These are phyloP conservation scores for Zelostemma sp. DNA, from an alignment of 1,140 invertebrate genomes.

Conservation along the genomic window DNA sequence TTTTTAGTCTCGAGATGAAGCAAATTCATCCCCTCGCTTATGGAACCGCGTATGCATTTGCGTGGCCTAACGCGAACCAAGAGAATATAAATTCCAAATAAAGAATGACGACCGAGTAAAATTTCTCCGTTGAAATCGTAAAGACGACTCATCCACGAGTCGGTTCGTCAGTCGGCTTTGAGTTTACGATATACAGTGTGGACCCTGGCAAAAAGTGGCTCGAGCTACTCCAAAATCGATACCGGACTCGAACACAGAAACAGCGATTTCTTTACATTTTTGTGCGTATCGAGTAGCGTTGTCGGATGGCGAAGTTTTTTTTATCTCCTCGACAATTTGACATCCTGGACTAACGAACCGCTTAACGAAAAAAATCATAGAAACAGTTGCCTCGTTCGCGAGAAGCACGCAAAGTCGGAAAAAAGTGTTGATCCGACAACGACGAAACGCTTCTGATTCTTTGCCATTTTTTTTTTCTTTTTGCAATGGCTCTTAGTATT, in stretches of 20 bases:
- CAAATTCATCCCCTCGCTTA: no score
- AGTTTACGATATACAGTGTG: no score
- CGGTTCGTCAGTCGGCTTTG: no score
- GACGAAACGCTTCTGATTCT: slow-evolving; percentile 7
- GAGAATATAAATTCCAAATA: no score
- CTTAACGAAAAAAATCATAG: not conserved
- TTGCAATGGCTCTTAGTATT: not conserved
- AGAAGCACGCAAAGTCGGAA: slow-evolving; percentile 25
- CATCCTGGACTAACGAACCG: slow-evolving; percentile 15
- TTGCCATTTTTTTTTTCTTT: no score
- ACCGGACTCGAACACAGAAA: slow-evolving; percentile 11
- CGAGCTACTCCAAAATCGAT: slow-evolving; percentile 11
- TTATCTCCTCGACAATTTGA: slow-evolving; percentile 16
- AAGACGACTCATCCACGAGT: no score
- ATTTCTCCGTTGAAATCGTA: no score
- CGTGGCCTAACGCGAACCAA: no score
- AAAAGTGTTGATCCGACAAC: slow-evolving; percentile 32
- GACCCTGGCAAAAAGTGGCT: slow-evolving; percentile 15
- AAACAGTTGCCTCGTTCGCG: slow-evolving; percentile 19
- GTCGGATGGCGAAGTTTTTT: slow-evolving; percentile 13
- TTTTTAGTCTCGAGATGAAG: no score
- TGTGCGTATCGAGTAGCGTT: slow-evolving; percentile 40
- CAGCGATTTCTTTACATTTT: slow-evolving; percentile 13
- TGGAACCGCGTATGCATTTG: no score
- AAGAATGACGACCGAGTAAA: no score